phyloP scores from a whole-genome alignment of 2,797 vertebrate genomes.

The Sebastes matsubarae region DNA sequence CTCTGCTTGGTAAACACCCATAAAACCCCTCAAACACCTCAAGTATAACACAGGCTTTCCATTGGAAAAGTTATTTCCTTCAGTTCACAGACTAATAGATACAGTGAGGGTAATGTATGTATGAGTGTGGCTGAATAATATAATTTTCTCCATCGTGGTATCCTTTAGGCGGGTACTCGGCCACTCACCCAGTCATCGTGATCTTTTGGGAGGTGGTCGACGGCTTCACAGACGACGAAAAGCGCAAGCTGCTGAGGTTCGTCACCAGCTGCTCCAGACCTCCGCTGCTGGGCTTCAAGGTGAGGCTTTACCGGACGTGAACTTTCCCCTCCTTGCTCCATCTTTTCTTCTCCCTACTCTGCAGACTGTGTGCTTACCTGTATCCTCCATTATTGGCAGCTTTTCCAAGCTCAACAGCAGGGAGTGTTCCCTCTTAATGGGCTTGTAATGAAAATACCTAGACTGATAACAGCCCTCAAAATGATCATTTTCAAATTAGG shows the following conservation, averaged over 20 bases:
- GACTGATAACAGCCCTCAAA: constrained; percentile 60
- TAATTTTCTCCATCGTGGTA: not conserved
- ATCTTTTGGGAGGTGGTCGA: constrained; percentile 98
- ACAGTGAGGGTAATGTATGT: not conserved
- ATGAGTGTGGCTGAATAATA: no score
- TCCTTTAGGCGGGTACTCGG: constrained; percentile 90
- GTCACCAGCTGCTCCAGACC: constrained; percentile 98
- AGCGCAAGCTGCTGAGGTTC: constrained; percentile 95
- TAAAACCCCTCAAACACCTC: not conserved
- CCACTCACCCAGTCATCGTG: constrained; percentile 94
- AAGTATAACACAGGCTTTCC: not conserved
- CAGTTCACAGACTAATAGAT: not conserved
- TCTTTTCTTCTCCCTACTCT: not conserved
- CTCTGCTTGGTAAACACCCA: not conserved
- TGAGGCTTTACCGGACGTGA: constrained; percentile 59
- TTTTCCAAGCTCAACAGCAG: constrained; percentile 28
- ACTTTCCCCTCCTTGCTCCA: not conserved
- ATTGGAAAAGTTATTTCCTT: not conserved
- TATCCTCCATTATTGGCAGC: constrained; percentile 16
- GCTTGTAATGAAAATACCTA: constrained; percentile 69
- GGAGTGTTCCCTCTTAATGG: constrained; percentile 57
- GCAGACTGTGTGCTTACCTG: constrained; percentile 6
- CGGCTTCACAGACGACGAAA: constrained; percentile 95
- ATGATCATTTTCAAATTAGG: constrained; percentile 72
- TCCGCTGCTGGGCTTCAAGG: constrained; percentile 97